These are phyloP conservation scores for Drosophila neutralis DNA, from an alignment of 2,888 invertebrate genomes.

Conservation along the genomic window DNA sequence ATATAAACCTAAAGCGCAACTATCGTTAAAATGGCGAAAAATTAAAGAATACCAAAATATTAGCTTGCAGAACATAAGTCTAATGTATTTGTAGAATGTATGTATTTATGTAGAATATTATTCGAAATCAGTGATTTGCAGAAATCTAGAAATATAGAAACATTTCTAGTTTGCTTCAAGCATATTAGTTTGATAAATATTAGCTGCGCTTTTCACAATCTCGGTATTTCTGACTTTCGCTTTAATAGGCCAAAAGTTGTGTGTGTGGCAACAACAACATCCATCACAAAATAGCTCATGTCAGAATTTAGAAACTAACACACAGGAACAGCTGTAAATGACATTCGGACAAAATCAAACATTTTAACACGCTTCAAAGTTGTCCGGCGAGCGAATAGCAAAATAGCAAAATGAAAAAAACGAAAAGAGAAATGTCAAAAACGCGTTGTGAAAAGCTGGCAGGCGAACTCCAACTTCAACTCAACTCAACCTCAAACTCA, in stretches of 20 bases:
- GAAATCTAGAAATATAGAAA: background rate
- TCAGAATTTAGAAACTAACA: slow-evolving; percentile 39
- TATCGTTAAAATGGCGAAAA: background rate
- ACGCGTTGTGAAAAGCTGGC: slow-evolving; percentile 70
- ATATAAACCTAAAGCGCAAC: background rate
- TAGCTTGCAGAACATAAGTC: too few species aligned
- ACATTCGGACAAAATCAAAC: slow-evolving; percentile 79
- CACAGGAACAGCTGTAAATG: slow-evolving; percentile 74
- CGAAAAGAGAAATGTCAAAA: slow-evolving; percentile 69
- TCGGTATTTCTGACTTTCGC: background rate
- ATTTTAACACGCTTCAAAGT: slow-evolving; percentile 80
- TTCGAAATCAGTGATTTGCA: background rate
- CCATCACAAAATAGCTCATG: slow-evolving; percentile 52
- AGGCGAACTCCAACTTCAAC: slow-evolving; percentile 35
- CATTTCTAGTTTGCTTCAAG: too few species aligned
- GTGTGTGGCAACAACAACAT: slow-evolving; percentile 30
- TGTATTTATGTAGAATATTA: background rate
- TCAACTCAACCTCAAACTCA: slow-evolving; percentile 57
- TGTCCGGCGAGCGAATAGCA: slow-evolving; percentile 45
- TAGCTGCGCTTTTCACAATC: slow-evolving; percentile 3
- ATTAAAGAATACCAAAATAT: background rate
- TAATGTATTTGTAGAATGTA: background rate
- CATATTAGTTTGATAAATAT: background rate
- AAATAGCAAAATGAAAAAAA: slow-evolving; percentile 14
- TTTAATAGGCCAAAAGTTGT: slow-evolving; percentile 18